Evolutionary conservation across 2,113 vertebrate species (phyloP), one percentile per base, ranked within the genome.

Genomic region (Loxodonta africana): DNA sequence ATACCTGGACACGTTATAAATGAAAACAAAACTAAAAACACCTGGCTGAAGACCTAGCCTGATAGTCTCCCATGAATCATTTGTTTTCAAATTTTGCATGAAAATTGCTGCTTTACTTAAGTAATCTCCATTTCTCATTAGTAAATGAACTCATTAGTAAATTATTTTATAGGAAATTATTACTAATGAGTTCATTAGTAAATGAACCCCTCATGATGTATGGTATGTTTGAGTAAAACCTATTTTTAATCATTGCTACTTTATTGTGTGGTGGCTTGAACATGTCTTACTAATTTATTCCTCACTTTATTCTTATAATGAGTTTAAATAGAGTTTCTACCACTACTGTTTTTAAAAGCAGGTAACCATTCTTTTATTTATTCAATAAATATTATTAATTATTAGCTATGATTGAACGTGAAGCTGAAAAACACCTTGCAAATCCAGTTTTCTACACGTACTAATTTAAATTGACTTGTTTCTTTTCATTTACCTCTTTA

Each of bases 241-340:
- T 28, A 74, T 82, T 97, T 96, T 96, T 95, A 87, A 87, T 96
- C 92, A 73, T 83, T 89, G 26, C 30, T 60, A 10, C 28, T 96
- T 18, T 91, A 78, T 44, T 91, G 12, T 77, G 53, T 53, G 3
- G 28, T 83, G 26, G 12, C 71, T 94, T 76, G 17, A 86, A 91
- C 94, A 89, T 65, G 44, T 63, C 46, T 90, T 67, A 67, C 33
- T 94, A 94, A 63, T 89, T 81, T 95, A 44, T 90, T 28, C 11
- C 67, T 8, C 76, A 0, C 65, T 96, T 94, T 85, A 8, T 89
- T 88, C 9, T 88, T 37, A 67, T 1, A 95, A 90, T 28, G 37
- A 88, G 92, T 94, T 80, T 97, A 33, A 88, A 48, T 94, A 94
- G 46, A 71, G 48, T 95, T 90, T 87, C 9, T 96, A 2, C 26